Conservation (phyloP, 2,113 vertebrate genomes). For the Columba janthina region DNA sequence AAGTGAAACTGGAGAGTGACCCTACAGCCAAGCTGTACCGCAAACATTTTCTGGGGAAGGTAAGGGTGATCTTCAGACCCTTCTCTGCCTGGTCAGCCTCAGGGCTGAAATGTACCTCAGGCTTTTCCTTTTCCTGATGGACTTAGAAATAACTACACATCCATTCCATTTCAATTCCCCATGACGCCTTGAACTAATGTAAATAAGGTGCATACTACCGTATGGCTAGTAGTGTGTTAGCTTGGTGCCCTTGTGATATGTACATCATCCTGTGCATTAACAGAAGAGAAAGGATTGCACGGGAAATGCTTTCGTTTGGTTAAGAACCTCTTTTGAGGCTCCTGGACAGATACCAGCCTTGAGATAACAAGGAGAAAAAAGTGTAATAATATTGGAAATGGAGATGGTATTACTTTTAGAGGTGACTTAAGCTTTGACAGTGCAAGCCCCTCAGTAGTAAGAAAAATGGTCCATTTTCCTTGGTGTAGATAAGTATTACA, state of each 20-base stretch:
- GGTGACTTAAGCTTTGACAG: background rate
- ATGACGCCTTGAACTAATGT: background rate
- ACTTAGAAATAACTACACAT: background rate
- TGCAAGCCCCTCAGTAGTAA: background rate
- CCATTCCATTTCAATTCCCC: background rate
- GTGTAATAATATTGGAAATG: background rate
- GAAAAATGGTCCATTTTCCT: background rate
- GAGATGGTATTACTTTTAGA: background rate
- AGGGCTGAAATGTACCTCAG: background rate
- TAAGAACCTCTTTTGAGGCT: background rate
- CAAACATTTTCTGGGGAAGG: conserved; percentile 83
- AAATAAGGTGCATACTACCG: background rate
- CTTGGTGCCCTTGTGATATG: background rate
- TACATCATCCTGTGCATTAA: background rate
- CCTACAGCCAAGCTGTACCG: conserved; percentile 84
- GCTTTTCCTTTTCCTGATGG: background rate
- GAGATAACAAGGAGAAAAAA: background rate
- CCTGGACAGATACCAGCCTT: background rate
- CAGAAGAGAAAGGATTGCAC: background rate
- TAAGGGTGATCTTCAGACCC: conserved; percentile 49
- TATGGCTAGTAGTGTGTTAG: background rate
- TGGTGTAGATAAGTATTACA: background rate
- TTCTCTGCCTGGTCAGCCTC: background rate
- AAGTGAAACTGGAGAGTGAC: conserved; percentile 87
- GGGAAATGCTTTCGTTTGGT: background rate